Evolutionary conservation across 2,888 invertebrate genomes (phyloP), one percentile per base, ranked within the genome.

Genomic region (Lasius platythorax): DNA sequence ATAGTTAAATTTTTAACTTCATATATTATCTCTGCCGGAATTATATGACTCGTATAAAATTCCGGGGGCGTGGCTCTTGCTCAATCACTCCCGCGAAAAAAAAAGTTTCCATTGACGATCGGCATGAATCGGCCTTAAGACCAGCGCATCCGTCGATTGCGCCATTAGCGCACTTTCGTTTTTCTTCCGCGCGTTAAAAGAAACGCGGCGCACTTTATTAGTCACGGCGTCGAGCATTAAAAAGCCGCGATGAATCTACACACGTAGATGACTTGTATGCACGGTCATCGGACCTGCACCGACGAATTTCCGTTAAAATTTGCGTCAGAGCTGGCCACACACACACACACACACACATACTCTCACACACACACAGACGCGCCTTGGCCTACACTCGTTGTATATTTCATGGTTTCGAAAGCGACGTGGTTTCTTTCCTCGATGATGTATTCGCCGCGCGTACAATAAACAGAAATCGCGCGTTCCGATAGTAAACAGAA

Each of bases 141-240:
- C 61, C 68, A 30, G 28, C 78, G n/a, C 72, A 68, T 61, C 56
- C 70, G 79, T 8, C 67, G 84, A 63, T 87, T 82, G 78, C 85
- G 30, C 68, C 83, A 83, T 72, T 76, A 70, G 43, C 58, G 74
- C 79, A 73, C 81, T 86, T 88, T 87, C 88, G 76, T 86, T 84
- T 86, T 86, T 74, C 84, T 83, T 87, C 30, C 82, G 81, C 79
- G 82, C 72, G 72, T n/a, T 53, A 50, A 81, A 76, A 85, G 66
- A 79, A 76, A 63, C 43, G 40, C 66, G 58, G 50, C 68, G 82
- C 74, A 74, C 46, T 84, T 85, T 81, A 78, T 85, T 82, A 83
- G 83, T 82, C 78, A 82, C 82, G 84, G 56, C 72, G 58, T 43
- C 43, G 78, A 63, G 68, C 68, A 61, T 73, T 61, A 70, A 79